Evolutionary conservation across 2,113 vertebrate genomes (phyloP), one percentile per base, ranked within the genome.

Genomic region (Bombycilla garrulus): DNA sequence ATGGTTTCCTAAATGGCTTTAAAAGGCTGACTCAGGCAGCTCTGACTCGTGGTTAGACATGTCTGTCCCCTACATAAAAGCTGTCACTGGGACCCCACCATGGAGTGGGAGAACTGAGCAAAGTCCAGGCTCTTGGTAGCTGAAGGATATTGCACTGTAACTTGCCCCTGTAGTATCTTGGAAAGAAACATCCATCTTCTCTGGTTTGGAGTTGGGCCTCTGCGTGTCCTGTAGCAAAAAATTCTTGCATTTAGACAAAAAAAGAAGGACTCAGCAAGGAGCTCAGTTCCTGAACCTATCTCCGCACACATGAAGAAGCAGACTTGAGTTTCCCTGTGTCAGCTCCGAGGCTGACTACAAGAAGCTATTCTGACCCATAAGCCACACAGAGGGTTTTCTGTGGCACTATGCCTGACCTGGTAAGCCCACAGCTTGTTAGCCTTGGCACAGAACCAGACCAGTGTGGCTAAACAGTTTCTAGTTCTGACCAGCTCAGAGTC

Each of bases 401-500:
- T 92, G 90, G 70, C 70, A 82, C 31, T 51, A 22, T 57, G 78
- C 81, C 88, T 94, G 90, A 91, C 66, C 57, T 69, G 42, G 70
- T 61, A 79, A 94, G 62, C 14, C 36, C 24, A 25, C 22, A 40
- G 21, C 44, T 81, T 91, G 54, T 89, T 92, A 65, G 40, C 21
- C 88, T 93, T 95, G 93, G 92, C 81, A 82, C 15, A 48, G 47
- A 22, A 85, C 29, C 84, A 94, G 58, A 35, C 54, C 36, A 69
- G 25, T 8, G 3, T 82, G 81, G 78, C 88, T 96, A 71, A 79
- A 24, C 48, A 82, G 81, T 57, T 65, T 85, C 45, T 78, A 36
- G 56, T 57, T 94, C 66, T 65, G 81, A 92, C 70, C 36, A 80
- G 57, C 45, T 77, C 38, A 78, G 48, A 79, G 57, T 72, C 76